phyloP scores from a whole-genome alignment of 2,113 vertebrate species.

The Paramormyrops kingsleyae region DNA sequence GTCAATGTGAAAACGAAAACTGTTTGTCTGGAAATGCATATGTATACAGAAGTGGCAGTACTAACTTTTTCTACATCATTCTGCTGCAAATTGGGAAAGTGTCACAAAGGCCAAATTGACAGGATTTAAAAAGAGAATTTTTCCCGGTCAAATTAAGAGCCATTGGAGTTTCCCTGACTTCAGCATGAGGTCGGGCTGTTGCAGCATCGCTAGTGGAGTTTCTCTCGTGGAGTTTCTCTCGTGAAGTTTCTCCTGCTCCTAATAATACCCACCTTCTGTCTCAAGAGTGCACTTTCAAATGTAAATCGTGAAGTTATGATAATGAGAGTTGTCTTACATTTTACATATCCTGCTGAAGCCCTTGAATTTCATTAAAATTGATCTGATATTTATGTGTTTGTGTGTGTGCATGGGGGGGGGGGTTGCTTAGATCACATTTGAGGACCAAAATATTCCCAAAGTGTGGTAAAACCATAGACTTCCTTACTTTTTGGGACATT shows the following conservation, averaged over 20 bases:
- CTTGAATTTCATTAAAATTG: background rate
- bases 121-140: background rate
- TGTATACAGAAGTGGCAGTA: background rate
- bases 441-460: too few relatives aligned
- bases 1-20: background rate
- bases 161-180: background rate
- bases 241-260: background rate
- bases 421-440: too few relatives aligned
- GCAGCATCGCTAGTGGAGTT: background rate
- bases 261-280: background rate
- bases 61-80: background rate
- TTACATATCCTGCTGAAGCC: background rate
- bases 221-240: too few relatives aligned
- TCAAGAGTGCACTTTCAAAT: background rate
- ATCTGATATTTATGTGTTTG: background rate
- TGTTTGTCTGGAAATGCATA: background rate
- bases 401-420: too few relatives aligned
- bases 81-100: background rate
- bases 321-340: background rate
- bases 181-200: background rate
- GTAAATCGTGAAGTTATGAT: background rate
- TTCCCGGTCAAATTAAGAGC: background rate
- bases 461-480: too few relatives aligned
- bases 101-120: background rate
- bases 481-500: too few relatives aligned